Conservation (phyloP, 2,888 invertebrate species). For the Phyllotreta striolata region DNA sequence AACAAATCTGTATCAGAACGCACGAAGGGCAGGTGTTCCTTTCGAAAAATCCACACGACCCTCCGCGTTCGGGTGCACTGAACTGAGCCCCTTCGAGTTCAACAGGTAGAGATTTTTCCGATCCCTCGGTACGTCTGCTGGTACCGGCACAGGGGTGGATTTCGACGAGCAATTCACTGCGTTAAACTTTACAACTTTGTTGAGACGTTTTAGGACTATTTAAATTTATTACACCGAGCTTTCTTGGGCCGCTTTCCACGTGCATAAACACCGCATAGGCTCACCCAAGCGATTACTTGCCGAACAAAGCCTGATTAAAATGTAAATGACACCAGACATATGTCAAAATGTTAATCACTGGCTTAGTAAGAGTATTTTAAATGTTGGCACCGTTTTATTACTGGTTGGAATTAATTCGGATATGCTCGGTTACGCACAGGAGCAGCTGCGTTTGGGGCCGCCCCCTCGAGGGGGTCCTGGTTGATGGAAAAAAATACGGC, state of each 20-base stretch:
- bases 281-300: too few relatives aligned
- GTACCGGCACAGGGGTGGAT: not conserved
- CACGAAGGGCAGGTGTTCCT: not conserved
- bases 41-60: not conserved
- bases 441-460: not conserved
- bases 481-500: constrained; percentile 21
- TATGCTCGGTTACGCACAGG: too few relatives aligned
- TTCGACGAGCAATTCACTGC: too few relatives aligned
- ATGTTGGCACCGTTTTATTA: constrained; percentile 3
- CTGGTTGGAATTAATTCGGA: not conserved
- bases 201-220: too few relatives aligned
- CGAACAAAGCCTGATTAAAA: not conserved
- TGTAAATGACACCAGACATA: constrained; percentile 2
- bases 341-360: constrained; percentile 6
- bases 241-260: too few relatives aligned
- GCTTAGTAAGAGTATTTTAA: not conserved
- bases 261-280: too few relatives aligned
- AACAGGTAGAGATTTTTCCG: constrained; percentile 6
- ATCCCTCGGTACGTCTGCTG: too few relatives aligned
- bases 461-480: constrained; percentile 22
- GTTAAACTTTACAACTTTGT: too few relatives aligned
- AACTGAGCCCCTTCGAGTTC: not conserved
- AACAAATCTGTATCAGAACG: not conserved
- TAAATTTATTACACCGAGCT: too few relatives aligned
- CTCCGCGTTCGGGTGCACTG: constrained; percentile 2